A percentile compares a stretch with the other conserved stretches of the same genome.
These are phyloP conservation scores for Chunga burmeisteri DNA, from an alignment of 2,113 vertebrate genomes.

Conservation along the genomic window DNA sequence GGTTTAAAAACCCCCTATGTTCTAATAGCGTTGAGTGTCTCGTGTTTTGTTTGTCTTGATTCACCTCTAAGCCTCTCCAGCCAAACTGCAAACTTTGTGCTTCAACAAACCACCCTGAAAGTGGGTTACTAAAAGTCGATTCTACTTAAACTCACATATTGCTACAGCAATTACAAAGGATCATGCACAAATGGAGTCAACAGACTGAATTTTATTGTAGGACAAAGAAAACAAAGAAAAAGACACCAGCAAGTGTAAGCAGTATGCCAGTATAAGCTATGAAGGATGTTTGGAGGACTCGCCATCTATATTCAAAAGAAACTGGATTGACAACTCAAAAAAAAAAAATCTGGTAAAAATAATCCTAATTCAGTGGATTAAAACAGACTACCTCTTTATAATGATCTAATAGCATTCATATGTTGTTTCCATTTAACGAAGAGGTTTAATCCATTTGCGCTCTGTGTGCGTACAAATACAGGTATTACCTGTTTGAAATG, in stretches of 20 bases:
- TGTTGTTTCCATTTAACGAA: background rate
- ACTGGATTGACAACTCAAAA: background rate
- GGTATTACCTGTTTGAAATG: background rate
- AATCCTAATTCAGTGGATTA: background rate
- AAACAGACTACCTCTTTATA: background rate
- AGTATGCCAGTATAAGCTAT: background rate
- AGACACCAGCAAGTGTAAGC: background rate
- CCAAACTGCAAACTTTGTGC: background rate
- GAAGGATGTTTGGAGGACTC: background rate
- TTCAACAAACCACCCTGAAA: background rate
- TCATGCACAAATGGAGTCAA: background rate
- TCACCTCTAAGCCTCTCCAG: background rate
- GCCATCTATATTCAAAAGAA: background rate
- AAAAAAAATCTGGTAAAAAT: background rate
- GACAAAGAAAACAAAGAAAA: background rate
- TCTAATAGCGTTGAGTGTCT: background rate
- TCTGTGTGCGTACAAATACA: background rate
- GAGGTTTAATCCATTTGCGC: background rate
- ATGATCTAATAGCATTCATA: background rate
- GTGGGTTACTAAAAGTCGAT: background rate
- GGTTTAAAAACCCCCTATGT: background rate
- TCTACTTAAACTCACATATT: background rate
- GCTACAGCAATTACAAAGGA: background rate
- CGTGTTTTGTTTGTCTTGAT: background rate
- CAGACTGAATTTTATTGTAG: background rate